Percentiles rank a stretch among this genome's conserved stretches.
phyloP scores from a whole-genome alignment of 2,113 vertebrate genomes.

The Diadophis punctatus region DNA sequence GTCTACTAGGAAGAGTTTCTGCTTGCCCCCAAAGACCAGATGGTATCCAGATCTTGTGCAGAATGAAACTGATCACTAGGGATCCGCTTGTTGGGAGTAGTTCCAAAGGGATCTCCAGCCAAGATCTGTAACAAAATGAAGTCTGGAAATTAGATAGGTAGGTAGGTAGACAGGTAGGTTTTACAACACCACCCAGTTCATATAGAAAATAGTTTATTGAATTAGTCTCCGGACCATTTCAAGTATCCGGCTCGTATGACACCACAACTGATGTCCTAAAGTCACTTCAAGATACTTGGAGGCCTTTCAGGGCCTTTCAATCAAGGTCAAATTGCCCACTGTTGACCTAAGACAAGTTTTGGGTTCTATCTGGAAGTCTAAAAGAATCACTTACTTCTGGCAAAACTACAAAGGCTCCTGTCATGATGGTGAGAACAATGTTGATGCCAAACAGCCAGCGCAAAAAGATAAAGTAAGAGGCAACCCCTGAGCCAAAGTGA shows the following conservation, averaged over 20 bases:
- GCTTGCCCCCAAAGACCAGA: constrained; percentile 97
- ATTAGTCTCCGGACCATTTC: neutral
- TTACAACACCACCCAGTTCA: neutral
- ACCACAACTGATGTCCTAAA: neutral
- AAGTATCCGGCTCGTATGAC: neutral
- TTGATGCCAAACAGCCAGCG: constrained; percentile 98
- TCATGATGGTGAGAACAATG: constrained; percentile 93
- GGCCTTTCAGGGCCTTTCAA: neutral
- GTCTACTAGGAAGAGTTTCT: constrained; percentile 15
- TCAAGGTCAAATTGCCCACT: neutral
- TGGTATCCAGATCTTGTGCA: constrained; percentile 95
- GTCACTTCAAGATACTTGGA: neutral
- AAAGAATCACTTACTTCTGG: constrained; percentile 82
- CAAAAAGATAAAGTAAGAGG: constrained; percentile 97
- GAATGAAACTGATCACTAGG: constrained; percentile 79
- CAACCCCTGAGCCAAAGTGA: constrained; percentile 97
- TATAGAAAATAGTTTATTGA: neutral
- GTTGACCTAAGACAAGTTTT: neutral
- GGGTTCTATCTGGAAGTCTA: neutral
- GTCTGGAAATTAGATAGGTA: neutral
- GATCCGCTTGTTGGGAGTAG: constrained; percentile 88
- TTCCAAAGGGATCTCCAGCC: constrained; percentile 89
- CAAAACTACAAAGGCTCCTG: constrained; percentile 91
- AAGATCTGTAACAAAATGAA: constrained; percentile 76
- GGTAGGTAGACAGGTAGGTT: neutral